These are phyloP conservation scores for Hippopotamyrus pictus DNA, from an alignment of 2,797 vertebrate genomes.

Conservation along the genomic window DNA sequence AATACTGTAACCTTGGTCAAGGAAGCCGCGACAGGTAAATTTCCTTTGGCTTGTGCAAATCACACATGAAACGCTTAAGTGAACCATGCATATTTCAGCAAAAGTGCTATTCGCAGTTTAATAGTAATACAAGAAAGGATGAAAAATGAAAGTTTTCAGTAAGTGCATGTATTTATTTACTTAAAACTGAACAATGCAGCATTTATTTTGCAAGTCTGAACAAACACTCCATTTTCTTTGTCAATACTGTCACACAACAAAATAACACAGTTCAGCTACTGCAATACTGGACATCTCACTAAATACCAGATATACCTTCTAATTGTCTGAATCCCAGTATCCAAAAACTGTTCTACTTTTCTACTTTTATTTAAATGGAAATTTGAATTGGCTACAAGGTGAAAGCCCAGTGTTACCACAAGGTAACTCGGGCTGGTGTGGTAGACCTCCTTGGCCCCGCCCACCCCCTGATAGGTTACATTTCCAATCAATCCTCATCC, in stretches of 20 bases:
- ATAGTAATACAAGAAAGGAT: not conserved
- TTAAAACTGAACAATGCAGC: not conserved
- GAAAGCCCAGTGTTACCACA: not conserved
- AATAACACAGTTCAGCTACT: not conserved
- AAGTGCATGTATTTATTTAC: not conserved
- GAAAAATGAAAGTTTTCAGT: not conserved
- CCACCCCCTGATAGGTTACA: not conserved
- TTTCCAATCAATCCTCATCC: not conserved
- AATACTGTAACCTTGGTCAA: not conserved
- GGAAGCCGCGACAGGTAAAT: not conserved
- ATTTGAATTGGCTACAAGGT: not conserved
- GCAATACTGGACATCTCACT: not conserved
- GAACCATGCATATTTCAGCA: not conserved
- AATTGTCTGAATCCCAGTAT: not conserved
- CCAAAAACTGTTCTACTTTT: not conserved
- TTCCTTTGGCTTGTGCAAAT: not conserved
- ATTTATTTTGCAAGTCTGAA: not conserved
- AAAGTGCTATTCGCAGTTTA: not conserved
- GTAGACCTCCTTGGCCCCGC: not conserved
- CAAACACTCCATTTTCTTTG: not conserved
- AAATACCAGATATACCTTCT: not conserved
- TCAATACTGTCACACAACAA: not conserved
- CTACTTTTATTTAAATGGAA: not conserved
- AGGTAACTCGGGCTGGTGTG: not conserved
- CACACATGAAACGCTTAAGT: not conserved